Conservation (phyloP, 2,888 invertebrate genomes). For the Chorisops tibialis region DNA sequence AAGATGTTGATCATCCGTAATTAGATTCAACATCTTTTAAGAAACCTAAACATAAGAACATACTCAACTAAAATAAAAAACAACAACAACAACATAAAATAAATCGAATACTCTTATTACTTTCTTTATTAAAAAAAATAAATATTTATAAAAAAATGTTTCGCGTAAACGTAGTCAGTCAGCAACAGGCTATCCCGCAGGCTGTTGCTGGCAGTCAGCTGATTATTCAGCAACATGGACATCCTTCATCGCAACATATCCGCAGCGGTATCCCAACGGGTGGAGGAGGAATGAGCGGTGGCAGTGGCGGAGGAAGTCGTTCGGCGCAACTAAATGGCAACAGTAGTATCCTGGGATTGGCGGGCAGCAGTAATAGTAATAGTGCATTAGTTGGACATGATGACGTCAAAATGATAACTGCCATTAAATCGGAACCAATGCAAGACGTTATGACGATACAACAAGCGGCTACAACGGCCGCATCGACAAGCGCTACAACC, state of each 20-base stretch:
- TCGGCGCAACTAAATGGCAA: constrained; percentile 27
- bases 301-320: not conserved
- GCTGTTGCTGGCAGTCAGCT: constrained; percentile 35
- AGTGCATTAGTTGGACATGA: constrained; percentile 34
- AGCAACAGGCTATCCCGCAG: constrained; percentile 37
- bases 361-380: constrained; percentile 21
- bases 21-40: not conserved
- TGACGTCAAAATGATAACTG: constrained; percentile 45
- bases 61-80: not conserved
- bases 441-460: constrained; percentile 45
- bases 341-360: constrained; percentile 12
- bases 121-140: not conserved
- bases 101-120: not conserved
- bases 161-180: constrained; percentile 47
- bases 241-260: constrained; percentile 31
- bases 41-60: constrained; percentile 8
- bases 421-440: constrained; percentile 51
- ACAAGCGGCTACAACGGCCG: constrained; percentile 33
- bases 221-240: constrained; percentile 34
- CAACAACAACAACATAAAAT: too few species aligned
- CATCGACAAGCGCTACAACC: constrained; percentile 44
- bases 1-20: constrained; percentile 9
- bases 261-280: constrained; percentile 34
- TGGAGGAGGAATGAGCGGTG: constrained; percentile 1
- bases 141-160: constrained; percentile 40